A percentile compares a stretch with the other conserved stretches of the same genome.
phyloP scores from a whole-genome alignment of 2,113 vertebrate species.

The Elachura formosa region DNA sequence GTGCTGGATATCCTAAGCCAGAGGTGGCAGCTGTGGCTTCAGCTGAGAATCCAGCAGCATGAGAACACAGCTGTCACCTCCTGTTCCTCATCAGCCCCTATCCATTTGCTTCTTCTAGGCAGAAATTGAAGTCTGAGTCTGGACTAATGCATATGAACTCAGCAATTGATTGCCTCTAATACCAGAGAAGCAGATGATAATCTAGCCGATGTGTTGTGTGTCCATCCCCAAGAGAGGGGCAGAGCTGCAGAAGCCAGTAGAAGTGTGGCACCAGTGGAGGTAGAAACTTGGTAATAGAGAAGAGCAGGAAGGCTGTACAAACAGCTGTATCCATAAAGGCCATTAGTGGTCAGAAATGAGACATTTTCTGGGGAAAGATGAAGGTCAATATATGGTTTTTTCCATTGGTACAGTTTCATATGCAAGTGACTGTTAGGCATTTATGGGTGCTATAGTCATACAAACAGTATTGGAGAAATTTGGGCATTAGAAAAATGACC shows the following conservation, averaged over 20 bases:
- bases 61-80: accelerated
- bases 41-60: not conserved
- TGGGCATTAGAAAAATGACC: not conserved
- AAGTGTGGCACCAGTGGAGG: not conserved
- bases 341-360: not conserved
- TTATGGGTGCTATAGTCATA: not conserved
- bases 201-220: not conserved
- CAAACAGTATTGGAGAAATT: not conserved
- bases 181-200: not conserved
- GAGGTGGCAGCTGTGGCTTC: not conserved
- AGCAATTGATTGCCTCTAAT: accelerated
- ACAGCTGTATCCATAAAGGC: not conserved
- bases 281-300: not conserved
- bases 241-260: not conserved
- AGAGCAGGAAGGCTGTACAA: not conserved
- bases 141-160: not conserved
- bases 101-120: not conserved
- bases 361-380: not conserved
- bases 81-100: not conserved
- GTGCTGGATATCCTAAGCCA: not conserved
- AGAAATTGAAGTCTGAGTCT: not conserved
- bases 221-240: not conserved
- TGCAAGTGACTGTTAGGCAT: not conserved
- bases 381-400: not conserved
- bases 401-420: not conserved